Evolutionary conservation across 2,113 vertebrate species (phyloP), one percentile per base, ranked within the genome.

Genomic region (Microcebus murinus): DNA sequence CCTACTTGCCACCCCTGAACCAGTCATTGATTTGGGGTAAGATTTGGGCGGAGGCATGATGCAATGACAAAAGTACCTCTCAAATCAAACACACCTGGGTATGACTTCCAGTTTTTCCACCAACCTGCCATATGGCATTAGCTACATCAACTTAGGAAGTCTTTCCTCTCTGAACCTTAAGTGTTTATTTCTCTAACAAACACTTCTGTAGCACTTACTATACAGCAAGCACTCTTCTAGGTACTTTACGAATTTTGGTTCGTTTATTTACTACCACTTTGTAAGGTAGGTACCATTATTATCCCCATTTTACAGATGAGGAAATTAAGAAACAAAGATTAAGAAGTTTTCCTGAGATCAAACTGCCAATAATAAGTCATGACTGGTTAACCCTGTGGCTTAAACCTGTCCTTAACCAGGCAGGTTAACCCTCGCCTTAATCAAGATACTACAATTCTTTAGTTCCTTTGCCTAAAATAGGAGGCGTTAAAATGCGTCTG

Each of bases 201-300:
- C 1, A 13, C 31, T 42, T 21, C 17, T 12, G 23, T 36, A 5
- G 5, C 42, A 17, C 27, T 82, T 71, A 2, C 3, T 52, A 17
- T 65, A 4, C 63, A 7, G 23, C n/a, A 63, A 23, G 36, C 25
- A n/a, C 13, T 23, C 55, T 90, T 93, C 34, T 55, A 36, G 39
- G n/a, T 6, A 76, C 52, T 45, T 83, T 6, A 57, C 15, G 7
- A 23, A 34, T 63, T 73, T 90, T 76, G 65, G 61, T 36, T 82
- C 36, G 42, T 45, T 50, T 50, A 20, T 55, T 71, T 55, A 11
- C 59, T 4, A 9, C 59, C 39, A 29, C 59, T 18, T 27, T 4
- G 2, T 21, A 21, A 23, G 21, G 50, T 9, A 11, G 34, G 3
- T n/a, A 34, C 4, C 7, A 3, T 39, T 1, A 39, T 29, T n/a